Percentiles rank a stretch among this genome's conserved stretches.
Conservation (phyloP, 2,888 invertebrate genomes). For the Priocnemis perturbator region DNA sequence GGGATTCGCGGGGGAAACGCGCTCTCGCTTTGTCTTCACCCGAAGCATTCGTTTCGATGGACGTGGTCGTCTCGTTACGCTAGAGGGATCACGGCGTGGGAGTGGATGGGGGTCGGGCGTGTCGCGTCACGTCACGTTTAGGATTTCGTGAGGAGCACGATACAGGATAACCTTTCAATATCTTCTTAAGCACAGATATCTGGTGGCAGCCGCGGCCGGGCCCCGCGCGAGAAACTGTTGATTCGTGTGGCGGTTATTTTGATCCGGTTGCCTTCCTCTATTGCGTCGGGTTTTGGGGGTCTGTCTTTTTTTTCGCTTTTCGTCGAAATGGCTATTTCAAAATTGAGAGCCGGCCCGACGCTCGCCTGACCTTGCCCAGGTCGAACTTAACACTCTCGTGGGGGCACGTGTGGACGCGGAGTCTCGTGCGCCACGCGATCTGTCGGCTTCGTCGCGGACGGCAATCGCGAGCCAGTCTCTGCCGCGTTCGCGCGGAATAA, state of each 20-base stretch:
- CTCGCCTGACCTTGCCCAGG: constrained; percentile 73
- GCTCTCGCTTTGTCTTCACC: too few species aligned
- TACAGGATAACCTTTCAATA: constrained; percentile 25
- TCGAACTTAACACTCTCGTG: constrained; percentile 55
- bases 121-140: constrained; percentile 8
- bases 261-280: constrained; percentile 80
- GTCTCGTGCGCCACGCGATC: constrained; percentile 9
- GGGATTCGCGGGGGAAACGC: constrained; percentile 17
- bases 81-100: constrained; percentile 32
- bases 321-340: constrained; percentile 83
- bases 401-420: constrained; percentile 12
- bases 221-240: constrained; percentile 75
- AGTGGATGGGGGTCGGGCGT: constrained; percentile 27
- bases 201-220: constrained; percentile 70
- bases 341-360: constrained; percentile 81
- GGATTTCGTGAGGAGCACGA: too few species aligned
- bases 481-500: constrained; percentile 6
- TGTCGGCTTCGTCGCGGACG: background rate
- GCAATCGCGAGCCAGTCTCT: background rate
- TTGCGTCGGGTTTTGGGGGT: constrained; percentile 86
- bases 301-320: constrained; percentile 74
- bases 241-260: constrained; percentile 74
- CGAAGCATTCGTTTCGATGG: constrained; percentile 3
- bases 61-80: background rate
- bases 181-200: constrained; percentile 52